Percentiles rank a stretch among this genome's conserved stretches.
phyloP scores from a whole-genome alignment of 2,888 invertebrate species.

The Tetheella fluctuosa region DNA sequence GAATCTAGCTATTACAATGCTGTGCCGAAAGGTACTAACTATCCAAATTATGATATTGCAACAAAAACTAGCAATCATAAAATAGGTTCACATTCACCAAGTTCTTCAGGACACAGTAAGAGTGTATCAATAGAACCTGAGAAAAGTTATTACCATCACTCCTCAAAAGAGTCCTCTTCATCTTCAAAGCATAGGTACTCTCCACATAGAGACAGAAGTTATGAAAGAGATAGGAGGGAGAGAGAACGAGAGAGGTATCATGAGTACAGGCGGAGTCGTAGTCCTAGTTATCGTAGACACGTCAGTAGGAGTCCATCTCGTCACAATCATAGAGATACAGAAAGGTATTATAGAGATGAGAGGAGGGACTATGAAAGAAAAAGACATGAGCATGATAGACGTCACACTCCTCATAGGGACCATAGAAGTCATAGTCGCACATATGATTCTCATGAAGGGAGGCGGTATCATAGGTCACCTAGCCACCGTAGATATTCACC shows the following conservation, averaged over 20 bases:
- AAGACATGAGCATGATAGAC: slow-evolving; percentile 52
- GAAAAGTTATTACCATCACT: slow-evolving; percentile 12
- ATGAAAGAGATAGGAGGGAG: slow-evolving; percentile 38
- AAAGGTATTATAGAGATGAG: slow-evolving; percentile 43
- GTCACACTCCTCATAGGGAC: slow-evolving; percentile 50
- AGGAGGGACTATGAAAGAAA: slow-evolving; percentile 53
- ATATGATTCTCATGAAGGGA: slow-evolving; percentile 39
- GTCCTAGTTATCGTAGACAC: slow-evolving; percentile 38
- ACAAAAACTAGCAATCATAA: neutral
- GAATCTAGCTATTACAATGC: slow-evolving; percentile 22
- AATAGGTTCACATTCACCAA: slow-evolving; percentile 1
- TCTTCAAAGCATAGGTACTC: slow-evolving; percentile 40
- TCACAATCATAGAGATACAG: slow-evolving; percentile 43
- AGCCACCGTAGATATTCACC: slow-evolving; percentile 47
- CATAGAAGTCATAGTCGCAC: slow-evolving; percentile 52
- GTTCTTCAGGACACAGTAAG: slow-evolving; percentile 6
- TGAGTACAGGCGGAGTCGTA: slow-evolving; percentile 39
- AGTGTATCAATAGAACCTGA: slow-evolving; percentile 22
- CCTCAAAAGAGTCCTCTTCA: slow-evolving; percentile 19
- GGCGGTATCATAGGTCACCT: slow-evolving; percentile 47
- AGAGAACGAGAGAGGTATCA: slow-evolving; percentile 40
- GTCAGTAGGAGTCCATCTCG: slow-evolving; percentile 39
- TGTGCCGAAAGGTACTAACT: neutral
- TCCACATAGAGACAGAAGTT: slow-evolving; percentile 39
- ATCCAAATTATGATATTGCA: neutral